Base-by-base conservation (phyloP, 2,113 vertebrate genomes). In the Marcusenius ussheri region DNA sequence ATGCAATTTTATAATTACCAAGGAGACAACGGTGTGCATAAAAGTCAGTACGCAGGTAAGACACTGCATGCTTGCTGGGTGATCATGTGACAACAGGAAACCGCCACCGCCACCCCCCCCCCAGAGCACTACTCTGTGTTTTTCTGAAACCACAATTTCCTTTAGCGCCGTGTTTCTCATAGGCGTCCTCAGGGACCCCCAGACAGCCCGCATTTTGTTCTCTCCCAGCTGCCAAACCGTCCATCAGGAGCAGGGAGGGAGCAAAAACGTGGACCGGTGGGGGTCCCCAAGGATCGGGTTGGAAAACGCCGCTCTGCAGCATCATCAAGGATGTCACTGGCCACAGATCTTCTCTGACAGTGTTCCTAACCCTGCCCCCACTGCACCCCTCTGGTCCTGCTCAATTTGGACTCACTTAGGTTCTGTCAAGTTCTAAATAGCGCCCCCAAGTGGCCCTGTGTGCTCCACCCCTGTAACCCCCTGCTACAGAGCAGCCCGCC, bases 1-100 rank as follows among this genome's bases (percentile, higher is more conserved):
- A 96, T 99, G 98, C 98, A 99, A 97, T 98, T 99, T 91, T 97
- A 99, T 92, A 97, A 96, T 27, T 98, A 95, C 95, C 98, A 98
- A 89, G 98, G 97, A 74, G 98, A 99, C 90, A 94, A 96, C 95
- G 96, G 96, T 92, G 91, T 96, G 91, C 97, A 98, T 87, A 98
- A 97, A 94, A 96, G 93, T 92, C 96, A 97, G 80, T 97, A 96
- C 91, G 96, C 97, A 95, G 98, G 98, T 99, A 93, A 94, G 70
- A 77, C 27, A 39, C 27, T 77, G 70, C 15, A 11, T 10, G 70
- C 11, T 39, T 39, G 5, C 31, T 19, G 70, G 13, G 35, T 39
- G 35, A 19, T 17, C 70, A 42, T 77, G 70, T 77, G 35, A 77
- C 13, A 19, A 42, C 70, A 77, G 35, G 70, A 77, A 77, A 19